Base-by-base conservation (phyloP, 2,888 invertebrate species). In the Rutpela maculata region DNA sequence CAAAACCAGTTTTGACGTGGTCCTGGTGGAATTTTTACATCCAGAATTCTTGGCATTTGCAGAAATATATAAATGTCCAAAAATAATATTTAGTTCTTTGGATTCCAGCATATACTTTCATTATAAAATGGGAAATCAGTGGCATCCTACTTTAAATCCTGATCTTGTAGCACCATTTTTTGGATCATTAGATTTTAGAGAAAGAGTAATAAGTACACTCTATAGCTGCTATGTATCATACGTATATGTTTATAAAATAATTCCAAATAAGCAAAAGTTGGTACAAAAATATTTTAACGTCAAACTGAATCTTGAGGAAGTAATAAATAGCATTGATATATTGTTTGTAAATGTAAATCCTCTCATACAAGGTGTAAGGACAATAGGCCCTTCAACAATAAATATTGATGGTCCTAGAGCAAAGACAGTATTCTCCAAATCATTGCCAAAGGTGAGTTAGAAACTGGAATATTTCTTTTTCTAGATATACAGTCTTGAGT, bases 151-250 rank as follows among this genome's bases (percentile, higher is more conserved):
- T 18, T 12, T 65, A 11, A 4, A 65, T 65, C 65, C 65, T 15
- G 65, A 65, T 10, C 15, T 43, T 0, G 19, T 15, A 18, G 11
- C 17, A 43, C 22, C 35, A 5, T 69, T 59, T 18, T 12, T 17
- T 9, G 57, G 12, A 15, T 9, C 31, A 0, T 81, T 91, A 71
- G 90, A 86, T 31, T 84, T 89, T 50, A 90, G 90, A 22, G 87
- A 89, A 75, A 78, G 85, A 19, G 31, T 84, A 10, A 74, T 69
- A 43, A 84, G 82, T 66, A 73, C 76, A 1, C 57, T 78, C 3
- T 82, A 18, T 18, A 56, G 31, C 11, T 22, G 6, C 4, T 50
- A 56, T 15, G 5, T 50, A 1, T 19, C 3, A 6, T 56, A 38
- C 17, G 35, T 18, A 10, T 6, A 31, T 18, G 7, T 2, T 65